Conservation (phyloP, 2,113 vertebrate genomes). For the Stigmatopora argus region DNA sequence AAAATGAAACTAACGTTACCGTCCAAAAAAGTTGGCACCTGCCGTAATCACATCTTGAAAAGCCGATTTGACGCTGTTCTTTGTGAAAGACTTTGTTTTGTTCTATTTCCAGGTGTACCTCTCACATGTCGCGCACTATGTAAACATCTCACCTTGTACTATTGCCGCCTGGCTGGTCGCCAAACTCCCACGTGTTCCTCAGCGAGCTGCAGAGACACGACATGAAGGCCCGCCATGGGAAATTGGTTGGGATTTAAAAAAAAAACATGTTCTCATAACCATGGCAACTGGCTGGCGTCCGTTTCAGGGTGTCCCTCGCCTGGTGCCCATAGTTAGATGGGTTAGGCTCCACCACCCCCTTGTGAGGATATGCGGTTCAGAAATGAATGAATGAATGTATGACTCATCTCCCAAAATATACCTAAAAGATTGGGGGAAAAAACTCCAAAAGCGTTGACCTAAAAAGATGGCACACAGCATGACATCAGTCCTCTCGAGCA, state of each 20-base stretch:
- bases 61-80: not conserved
- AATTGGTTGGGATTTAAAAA: conserved; percentile 40
- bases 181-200: conserved; percentile 37
- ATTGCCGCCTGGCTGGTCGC: conserved; percentile 8
- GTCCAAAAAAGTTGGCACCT: not conserved
- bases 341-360: too few relatives aligned
- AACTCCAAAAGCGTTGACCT: conserved; percentile 2
- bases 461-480: conserved; percentile 4
- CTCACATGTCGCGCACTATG: conserved; percentile 6
- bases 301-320: too few relatives aligned
- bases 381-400: not conserved
- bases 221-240: conserved; percentile 28
- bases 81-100: not conserved
- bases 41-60: not conserved
- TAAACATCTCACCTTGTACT: conserved; percentile 6
- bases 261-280: not conserved
- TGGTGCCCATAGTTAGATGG: too few relatives aligned
- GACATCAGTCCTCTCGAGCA: not conserved
- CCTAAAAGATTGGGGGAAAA: conserved; percentile 4
- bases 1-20: not conserved
- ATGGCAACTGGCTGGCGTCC: too few relatives aligned
- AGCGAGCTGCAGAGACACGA: conserved; percentile 3
- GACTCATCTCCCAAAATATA: not conserved
- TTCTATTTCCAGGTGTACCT: conserved; percentile 8
- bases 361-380: too few relatives aligned